Percentiles rank a stretch among this genome's conserved stretches.
These are phyloP conservation scores for Psammodynastes pulverulentus DNA, from an alignment of 2,113 vertebrate species.

Conservation along the genomic window DNA sequence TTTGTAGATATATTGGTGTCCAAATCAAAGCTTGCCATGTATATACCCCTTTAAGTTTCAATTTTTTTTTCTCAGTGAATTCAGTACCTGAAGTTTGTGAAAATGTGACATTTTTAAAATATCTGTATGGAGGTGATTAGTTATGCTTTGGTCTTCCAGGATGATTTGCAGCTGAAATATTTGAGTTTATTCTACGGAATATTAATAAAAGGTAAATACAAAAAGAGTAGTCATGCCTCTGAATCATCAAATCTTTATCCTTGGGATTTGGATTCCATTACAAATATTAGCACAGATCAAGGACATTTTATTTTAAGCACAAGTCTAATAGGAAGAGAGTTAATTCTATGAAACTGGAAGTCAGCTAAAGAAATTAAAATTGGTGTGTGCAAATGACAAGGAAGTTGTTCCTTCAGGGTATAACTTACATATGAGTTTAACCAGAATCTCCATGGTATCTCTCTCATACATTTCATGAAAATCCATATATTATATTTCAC, in stretches of 20 bases:
- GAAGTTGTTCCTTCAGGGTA: constrained; percentile 24
- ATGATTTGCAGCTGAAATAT: constrained; percentile 11
- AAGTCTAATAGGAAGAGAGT: constrained; percentile 58
- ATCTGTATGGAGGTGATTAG: neutral
- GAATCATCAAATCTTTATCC: constrained; percentile 44
- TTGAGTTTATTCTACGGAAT: constrained; percentile 44
- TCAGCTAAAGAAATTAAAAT: constrained; percentile 52
- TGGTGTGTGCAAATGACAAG: constrained; percentile 24
- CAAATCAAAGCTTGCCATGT: neutral
- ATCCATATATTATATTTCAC: neutral
- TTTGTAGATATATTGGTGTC: neutral
- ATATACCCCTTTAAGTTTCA: neutral
- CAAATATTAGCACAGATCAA: constrained; percentile 58
- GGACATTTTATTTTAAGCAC: constrained; percentile 57
- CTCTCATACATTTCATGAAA: neutral
- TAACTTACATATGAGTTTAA: neutral
- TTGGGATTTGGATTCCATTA: constrained; percentile 56
- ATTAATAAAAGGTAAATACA: constrained; percentile 49
- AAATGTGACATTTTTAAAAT: neutral
- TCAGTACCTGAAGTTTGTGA: neutral
- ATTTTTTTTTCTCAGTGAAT: neutral
- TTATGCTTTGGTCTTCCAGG: constrained; percentile 7
- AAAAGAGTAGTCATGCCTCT: constrained; percentile 36
- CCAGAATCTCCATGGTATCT: constrained; percentile 3
- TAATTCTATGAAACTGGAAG: constrained; percentile 48